Percentiles rank a stretch among this genome's conserved stretches.
Conservation (phyloP, 2,113 vertebrate genomes). For the Zosterops lateralis region DNA sequence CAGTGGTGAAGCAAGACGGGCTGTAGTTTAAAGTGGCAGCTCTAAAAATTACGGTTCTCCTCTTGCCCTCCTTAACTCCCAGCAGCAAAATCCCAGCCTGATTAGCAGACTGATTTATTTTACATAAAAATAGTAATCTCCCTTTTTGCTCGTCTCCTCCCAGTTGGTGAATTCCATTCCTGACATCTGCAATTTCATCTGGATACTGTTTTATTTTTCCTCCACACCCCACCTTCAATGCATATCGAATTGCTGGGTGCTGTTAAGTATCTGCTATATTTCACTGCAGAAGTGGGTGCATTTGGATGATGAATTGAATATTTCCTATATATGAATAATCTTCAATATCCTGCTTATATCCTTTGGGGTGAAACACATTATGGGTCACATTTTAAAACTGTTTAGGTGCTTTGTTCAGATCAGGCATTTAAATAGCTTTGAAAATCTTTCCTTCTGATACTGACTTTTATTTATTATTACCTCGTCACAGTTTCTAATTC, state of each 20-base stretch:
- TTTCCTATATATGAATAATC: constrained; percentile 42
- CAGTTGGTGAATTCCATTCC: constrained; percentile 59
- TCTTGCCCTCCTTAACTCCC: constrained; percentile 70
- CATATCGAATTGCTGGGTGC: neutral
- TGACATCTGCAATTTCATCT: constrained; percentile 63
- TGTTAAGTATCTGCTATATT: constrained; percentile 33
- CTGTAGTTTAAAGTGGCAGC: constrained; percentile 66
- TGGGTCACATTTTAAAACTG: constrained; percentile 20
- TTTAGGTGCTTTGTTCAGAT: constrained; percentile 1
- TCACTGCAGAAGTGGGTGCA: constrained; percentile 51
- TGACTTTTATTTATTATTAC: constrained; percentile 20
- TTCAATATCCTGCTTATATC: constrained; percentile 43
- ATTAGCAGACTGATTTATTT: constrained; percentile 73
- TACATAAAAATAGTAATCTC: constrained; percentile 64
- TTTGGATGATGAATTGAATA: constrained; percentile 50
- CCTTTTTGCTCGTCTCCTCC: neutral
- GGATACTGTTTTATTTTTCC: constrained; percentile 45
- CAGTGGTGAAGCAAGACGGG: constrained; percentile 16
- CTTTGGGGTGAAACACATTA: constrained; percentile 39
- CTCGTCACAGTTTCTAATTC: neutral
- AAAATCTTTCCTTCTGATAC: neutral
- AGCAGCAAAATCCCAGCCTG: constrained; percentile 68
- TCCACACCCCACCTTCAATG: constrained; percentile 24
- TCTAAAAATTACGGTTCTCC: constrained; percentile 68
- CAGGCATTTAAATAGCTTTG: neutral